A percentile compares a stretch with the other conserved stretches of the same genome.
Evolutionary conservation across 1,140 invertebrate species (phyloP).

Genomic region (Bombus balteatus): DNA sequence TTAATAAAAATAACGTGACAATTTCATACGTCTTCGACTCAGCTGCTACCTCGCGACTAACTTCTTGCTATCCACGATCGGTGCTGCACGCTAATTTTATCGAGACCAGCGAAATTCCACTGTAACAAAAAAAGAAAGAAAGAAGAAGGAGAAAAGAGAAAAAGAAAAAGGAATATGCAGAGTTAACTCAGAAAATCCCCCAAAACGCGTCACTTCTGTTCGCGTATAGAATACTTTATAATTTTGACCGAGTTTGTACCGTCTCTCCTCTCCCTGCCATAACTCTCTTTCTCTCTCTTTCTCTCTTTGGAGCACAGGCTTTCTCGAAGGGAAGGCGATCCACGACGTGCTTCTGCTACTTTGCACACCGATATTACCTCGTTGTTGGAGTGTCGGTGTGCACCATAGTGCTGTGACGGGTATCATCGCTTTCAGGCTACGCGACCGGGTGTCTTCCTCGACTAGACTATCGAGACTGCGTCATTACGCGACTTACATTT

Average conservation of each 20-base stretch:
- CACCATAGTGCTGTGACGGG: slow-evolving; percentile 12
- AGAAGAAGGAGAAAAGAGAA: not conserved
- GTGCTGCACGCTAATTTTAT: too few relatives aligned
- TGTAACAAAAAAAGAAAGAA: too few relatives aligned
- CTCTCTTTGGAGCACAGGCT: not conserved
- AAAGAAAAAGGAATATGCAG: not conserved
- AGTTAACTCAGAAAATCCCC: not conserved
- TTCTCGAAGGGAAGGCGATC: not conserved
- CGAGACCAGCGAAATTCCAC: too few relatives aligned
- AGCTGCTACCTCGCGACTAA: too few relatives aligned
- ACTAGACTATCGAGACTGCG: slow-evolving; percentile 21
- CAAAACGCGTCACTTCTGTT: not conserved
- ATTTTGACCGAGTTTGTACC: slow-evolving; percentile 45
- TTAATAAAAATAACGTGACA: too few relatives aligned
- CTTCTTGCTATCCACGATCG: too few relatives aligned
- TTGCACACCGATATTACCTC: slow-evolving; percentile 39
- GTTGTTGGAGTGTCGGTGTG: slow-evolving; percentile 13
- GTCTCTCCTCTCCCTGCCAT: slow-evolving; percentile 50
- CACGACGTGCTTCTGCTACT: not conserved
- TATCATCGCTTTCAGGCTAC: slow-evolving; percentile 6
- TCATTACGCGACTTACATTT: slow-evolving; percentile 37
- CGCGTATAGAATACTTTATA: not conserved
- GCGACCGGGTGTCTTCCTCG: slow-evolving; percentile 16
- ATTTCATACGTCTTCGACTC: too few relatives aligned
- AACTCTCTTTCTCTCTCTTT: too few relatives aligned